A percentile compares a stretch with the other conserved stretches of the same genome.
Evolutionary conservation across 2,797 vertebrate species (phyloP).

Genomic region (Sebastes miniatus): DNA sequence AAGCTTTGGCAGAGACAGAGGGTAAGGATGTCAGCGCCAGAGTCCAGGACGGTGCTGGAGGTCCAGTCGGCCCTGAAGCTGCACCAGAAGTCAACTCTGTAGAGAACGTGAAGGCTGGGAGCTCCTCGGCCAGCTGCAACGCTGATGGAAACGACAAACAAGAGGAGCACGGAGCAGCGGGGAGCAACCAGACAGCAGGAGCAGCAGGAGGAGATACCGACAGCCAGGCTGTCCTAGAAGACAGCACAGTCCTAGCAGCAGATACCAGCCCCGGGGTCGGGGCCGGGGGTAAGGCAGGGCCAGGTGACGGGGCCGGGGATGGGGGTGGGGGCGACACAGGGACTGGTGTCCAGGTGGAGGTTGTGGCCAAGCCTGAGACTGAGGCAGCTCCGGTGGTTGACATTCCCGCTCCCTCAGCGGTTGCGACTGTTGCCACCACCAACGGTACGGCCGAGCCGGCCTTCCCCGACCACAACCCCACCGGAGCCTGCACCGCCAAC

Average conservation of each 20-base stretch:
- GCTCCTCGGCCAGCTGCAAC: background rate
- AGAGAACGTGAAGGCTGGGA: conserved; percentile 30
- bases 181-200: background rate
- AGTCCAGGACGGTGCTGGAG: conserved; percentile 38
- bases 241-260: background rate
- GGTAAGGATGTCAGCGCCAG: conserved; percentile 33
- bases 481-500: conserved; percentile 27
- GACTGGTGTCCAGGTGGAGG: conserved; percentile 39
- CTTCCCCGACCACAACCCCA: conserved; percentile 35
- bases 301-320: background rate
- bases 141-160: background rate
- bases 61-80: background rate
- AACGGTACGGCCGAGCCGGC: conserved; percentile 63
- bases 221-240: background rate
- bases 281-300: background rate
- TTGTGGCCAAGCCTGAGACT: conserved; percentile 40
- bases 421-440: conserved; percentile 43
- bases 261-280: conserved; percentile 13
- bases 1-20: conserved; percentile 84
- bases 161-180: background rate
- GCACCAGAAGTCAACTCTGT: conserved; percentile 20
- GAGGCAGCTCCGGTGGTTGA: conserved; percentile 39
- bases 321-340: conserved; percentile 15
- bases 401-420: conserved; percentile 15
- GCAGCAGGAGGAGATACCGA: background rate